Conservation (phyloP, 2,888 invertebrate species). For the Dascillus cervinus region DNA sequence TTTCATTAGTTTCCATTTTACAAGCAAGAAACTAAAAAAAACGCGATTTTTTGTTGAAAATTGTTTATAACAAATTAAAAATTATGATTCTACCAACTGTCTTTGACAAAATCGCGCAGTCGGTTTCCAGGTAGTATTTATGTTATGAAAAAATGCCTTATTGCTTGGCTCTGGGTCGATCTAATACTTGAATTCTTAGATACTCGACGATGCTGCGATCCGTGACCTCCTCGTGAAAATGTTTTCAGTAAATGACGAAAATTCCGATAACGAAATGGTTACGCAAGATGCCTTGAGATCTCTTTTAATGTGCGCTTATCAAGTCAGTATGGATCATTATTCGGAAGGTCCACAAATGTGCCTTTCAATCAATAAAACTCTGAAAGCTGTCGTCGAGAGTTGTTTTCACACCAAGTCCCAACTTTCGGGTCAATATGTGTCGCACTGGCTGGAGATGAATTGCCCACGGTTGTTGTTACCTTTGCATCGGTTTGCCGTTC, state of each 20-base stretch:
- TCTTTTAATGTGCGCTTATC: conserved; percentile 65
- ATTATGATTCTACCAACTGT: too few relatives aligned
- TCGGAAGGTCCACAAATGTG: conserved; percentile 53
- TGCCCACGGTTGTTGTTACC: conserved; percentile 68
- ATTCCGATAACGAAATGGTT: conserved; percentile 49
- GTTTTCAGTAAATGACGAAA: conserved; percentile 41
- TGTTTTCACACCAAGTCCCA: conserved; percentile 74
- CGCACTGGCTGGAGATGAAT: conserved; percentile 75
- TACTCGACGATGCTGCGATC: conserved; percentile 49
- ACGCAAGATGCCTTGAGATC: conserved; percentile 57
- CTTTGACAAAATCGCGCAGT: too few relatives aligned
- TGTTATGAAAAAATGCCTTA: too few relatives aligned
- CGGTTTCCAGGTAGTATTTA: too few relatives aligned
- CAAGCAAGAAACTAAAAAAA: too few relatives aligned
- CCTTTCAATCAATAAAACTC: conserved; percentile 58
- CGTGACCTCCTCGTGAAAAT: conserved; percentile 63
- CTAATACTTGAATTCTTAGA: conserved; percentile 23
- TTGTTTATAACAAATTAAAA: too few relatives aligned
- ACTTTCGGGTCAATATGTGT: conserved; percentile 67
- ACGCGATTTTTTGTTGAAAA: too few relatives aligned
- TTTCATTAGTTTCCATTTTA: too few relatives aligned
- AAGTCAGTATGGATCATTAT: conserved; percentile 72
- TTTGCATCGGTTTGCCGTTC: conserved; percentile 56
- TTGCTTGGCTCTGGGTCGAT: background rate
- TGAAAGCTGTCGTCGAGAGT: conserved; percentile 65